Evolutionary conservation across 1,140 invertebrate species (phyloP).

Genomic region (Drosophila varians): DNA sequence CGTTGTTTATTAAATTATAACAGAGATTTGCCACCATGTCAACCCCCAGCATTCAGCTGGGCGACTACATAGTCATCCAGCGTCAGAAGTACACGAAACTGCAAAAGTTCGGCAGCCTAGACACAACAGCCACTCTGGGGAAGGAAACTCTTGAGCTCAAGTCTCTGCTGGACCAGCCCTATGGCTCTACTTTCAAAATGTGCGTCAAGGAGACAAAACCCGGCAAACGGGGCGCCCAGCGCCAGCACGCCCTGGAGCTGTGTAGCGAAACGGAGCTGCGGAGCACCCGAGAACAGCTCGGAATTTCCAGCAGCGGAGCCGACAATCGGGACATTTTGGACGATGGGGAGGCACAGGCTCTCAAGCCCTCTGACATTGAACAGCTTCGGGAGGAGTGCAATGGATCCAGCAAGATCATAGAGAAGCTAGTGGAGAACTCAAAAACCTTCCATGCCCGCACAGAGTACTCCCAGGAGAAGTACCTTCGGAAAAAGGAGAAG

Average conservation of each 20-base stretch:
- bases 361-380: constrained; percentile 91
- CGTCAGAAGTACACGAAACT: constrained; percentile 90
- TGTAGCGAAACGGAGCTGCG: constrained; percentile 84
- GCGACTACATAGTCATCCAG: constrained; percentile 90
- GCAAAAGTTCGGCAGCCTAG: constrained; percentile 87
- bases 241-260: constrained; percentile 85
- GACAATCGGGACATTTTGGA: constrained; percentile 95
- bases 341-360: constrained; percentile 93
- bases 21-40: constrained; percentile 19
- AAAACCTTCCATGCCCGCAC: constrained; percentile 94
- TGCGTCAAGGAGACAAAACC: constrained; percentile 84
- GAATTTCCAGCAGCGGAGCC: constrained; percentile 86
- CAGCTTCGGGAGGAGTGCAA: constrained; percentile 89
- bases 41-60: constrained; percentile 84
- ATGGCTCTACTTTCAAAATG: constrained; percentile 92
- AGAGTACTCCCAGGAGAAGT: constrained; percentile 96
- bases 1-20: constrained; percentile 34
- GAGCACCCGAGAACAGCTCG: constrained; percentile 84
- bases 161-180: constrained; percentile 89
- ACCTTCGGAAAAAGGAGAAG: constrained; percentile 96
- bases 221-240: constrained; percentile 83
- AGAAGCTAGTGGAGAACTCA: constrained; percentile 94
- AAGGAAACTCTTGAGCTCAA: constrained; percentile 89
- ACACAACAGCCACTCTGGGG: constrained; percentile 87
- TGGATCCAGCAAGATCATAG: constrained; percentile 92